Evolutionary conservation across 1,140 invertebrate genomes (phyloP), one percentile per base, ranked within the genome.

Genomic region (Pinna nobilis): DNA sequence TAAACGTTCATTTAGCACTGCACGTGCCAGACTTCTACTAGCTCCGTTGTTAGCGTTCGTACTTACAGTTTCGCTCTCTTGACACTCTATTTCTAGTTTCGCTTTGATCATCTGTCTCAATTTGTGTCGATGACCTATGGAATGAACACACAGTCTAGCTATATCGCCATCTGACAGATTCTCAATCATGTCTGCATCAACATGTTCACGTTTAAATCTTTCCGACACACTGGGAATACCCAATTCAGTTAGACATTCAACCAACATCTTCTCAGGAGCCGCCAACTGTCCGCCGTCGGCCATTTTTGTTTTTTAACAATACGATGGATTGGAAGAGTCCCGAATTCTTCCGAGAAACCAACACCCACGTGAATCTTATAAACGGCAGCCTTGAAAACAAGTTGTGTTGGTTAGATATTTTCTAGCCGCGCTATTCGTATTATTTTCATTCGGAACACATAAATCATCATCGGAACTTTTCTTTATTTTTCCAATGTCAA

Each of bases 101-200:
- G 50, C 23, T 51, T 51, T 51, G 50, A 51, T 23, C 50, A 51
- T 25, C 35, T 63, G 39, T 41, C 37, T 3, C 59, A 7, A 44
- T 33, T 3, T 2, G 37, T 63, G 37, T 2, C 28, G 18, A 63
- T 25, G 2, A 13, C 59, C 18, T 28, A 57, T 57, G 7, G 53
- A 23, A n/a, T 30, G 6, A 9, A 57, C 28, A 7, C 53, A 20
- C 6, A 63, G n/a, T 44, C 39, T 9, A 7, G 11, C n/a, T 6
- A 63, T 11, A 7, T 63, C 32, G 18, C 20, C 37, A 6, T 63
- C 59, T 25, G 59, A 37, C 6, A 63, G n/a, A 5, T 15, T 41
- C 15, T 37, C 13, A 18, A 35, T 39, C 57, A 60, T 63, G 28
- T 25, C 13, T 39, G 32, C 6, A 39, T 63, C 37, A 18, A 7